phyloP scores from a whole-genome alignment of 1,140 invertebrate species.

The Cardiocondyla obscurior region DNA sequence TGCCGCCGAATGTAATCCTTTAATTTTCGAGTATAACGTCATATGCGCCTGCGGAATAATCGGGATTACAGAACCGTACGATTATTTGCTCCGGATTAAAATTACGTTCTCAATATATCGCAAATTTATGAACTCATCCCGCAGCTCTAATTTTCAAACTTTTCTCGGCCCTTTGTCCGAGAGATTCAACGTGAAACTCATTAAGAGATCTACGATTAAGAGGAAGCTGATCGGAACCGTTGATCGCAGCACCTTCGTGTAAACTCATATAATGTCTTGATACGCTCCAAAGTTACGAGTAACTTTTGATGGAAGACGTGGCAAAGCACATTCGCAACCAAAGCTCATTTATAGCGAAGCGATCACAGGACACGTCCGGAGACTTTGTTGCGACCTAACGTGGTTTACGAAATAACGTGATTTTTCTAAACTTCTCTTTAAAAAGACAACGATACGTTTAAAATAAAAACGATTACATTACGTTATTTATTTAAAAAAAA shows the following conservation, averaged over 20 bases:
- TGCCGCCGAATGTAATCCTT: background rate
- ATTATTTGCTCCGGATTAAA: background rate
- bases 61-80: background rate
- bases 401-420: background rate
- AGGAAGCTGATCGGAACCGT: background rate
- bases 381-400: background rate
- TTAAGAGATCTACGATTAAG: background rate
- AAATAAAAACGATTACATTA: background rate
- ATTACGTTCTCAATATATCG: background rate
- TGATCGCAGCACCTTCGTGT: background rate
- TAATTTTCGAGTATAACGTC: background rate
- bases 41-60: background rate
- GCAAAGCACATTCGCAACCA: background rate
- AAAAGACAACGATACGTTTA: background rate
- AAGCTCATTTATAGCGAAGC: conserved; percentile 1
- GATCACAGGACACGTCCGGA: background rate
- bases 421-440: background rate
- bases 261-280: background rate
- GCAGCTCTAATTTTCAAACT: background rate
- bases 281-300: background rate
- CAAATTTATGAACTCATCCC: no score
- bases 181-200: background rate
- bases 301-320: conserved; percentile 25
- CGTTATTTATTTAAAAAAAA: background rate
- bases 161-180: background rate